Conservation (phyloP, 2,113 vertebrate species). For the Silurus glanis region DNA sequence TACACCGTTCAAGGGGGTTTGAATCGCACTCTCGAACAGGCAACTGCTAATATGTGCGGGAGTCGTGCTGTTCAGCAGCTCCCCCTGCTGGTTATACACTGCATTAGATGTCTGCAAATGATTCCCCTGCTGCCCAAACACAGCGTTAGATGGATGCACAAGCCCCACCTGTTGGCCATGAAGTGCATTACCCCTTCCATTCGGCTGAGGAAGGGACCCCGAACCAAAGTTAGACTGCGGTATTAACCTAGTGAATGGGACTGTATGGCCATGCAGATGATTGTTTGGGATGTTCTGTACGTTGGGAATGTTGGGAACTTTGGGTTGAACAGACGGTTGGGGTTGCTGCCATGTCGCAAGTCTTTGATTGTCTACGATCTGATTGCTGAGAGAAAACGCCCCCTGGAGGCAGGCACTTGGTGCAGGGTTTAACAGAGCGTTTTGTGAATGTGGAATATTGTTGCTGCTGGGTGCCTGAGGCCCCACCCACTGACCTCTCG, state of each 20-base stretch:
- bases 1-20: constrained; percentile 19
- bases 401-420: constrained; percentile 48
- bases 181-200: background rate
- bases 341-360: constrained; percentile 46
- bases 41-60: constrained; percentile 30
- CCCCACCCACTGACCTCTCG: constrained; percentile 54
- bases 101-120: constrained; percentile 31
- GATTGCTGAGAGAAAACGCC: constrained; percentile 51
- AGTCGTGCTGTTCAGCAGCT: background rate
- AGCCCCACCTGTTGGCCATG: constrained; percentile 44
- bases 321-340: constrained; percentile 29
- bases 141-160: background rate
- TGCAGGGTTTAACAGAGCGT: constrained; percentile 7
- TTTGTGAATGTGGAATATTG: constrained; percentile 53
- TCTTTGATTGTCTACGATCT: constrained; percentile 40
- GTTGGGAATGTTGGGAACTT: constrained; percentile 29
- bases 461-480: constrained; percentile 28
- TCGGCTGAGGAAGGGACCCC: constrained; percentile 45
- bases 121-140: constrained; percentile 36
- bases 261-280: constrained; percentile 43
- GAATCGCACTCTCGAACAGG: constrained; percentile 51
- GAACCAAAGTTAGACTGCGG: constrained; percentile 37
- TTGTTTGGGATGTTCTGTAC: constrained; percentile 3
- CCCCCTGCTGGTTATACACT: constrained; percentile 40
- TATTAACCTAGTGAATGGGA: background rate